Evolutionary conservation across 2,113 vertebrate species (phyloP).

Genomic region (Polyodon spathula): DNA sequence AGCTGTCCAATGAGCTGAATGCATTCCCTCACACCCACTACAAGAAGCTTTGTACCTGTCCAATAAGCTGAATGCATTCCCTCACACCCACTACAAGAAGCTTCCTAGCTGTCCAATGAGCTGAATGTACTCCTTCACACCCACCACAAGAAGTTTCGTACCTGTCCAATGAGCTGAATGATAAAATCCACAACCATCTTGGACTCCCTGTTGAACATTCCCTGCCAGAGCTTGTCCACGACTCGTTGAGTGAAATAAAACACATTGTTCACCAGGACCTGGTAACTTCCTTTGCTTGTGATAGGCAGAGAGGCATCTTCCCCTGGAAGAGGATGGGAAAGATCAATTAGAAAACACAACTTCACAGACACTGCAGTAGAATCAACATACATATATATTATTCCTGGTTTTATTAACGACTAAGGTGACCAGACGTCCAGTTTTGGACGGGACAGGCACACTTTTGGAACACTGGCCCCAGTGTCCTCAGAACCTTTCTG

Average conservation of each 20-base stretch:
- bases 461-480: too few relatives aligned
- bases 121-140: too few relatives aligned
- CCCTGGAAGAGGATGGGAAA: constrained; percentile 47
- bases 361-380: neutral
- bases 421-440: too few relatives aligned
- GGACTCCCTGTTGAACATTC: constrained; percentile 98
- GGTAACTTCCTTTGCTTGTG: constrained; percentile 86
- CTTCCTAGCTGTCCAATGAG: too few relatives aligned
- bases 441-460: too few relatives aligned
- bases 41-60: too few relatives aligned
- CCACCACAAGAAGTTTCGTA: too few relatives aligned
- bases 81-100: too few relatives aligned
- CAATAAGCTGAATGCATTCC: constrained; percentile 91
- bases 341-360: neutral
- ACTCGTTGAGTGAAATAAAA: constrained; percentile 96
- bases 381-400: neutral
- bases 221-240: constrained; percentile 98
- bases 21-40: too few relatives aligned
- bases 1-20: too few relatives aligned
- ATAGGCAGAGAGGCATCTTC: constrained; percentile 93
- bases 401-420: too few relatives aligned
- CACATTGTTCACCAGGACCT: constrained; percentile 93
- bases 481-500: too few relatives aligned
- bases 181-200: constrained; percentile 97
- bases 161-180: constrained; percentile 95